Evolutionary conservation across 1,140 invertebrate species (phyloP).

Genomic region (Drosophila ohnishii): DNA sequence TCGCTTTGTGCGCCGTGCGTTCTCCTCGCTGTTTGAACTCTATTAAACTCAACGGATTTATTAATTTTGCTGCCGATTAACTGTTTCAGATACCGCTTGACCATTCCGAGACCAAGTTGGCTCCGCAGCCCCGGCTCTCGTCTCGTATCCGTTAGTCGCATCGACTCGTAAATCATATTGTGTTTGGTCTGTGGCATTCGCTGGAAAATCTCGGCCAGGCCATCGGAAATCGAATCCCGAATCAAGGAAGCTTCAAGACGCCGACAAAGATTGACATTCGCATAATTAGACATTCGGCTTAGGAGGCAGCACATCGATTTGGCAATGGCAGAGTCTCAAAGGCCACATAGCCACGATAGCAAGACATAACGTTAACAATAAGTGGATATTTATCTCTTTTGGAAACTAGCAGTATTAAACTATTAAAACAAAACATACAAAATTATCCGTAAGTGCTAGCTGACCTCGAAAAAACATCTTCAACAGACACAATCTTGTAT

Average conservation of each 20-base stretch:
- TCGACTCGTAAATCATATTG: constrained; percentile 73
- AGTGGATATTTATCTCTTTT: constrained; percentile 27
- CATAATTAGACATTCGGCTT: constrained; percentile 44
- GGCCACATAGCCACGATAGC: constrained; percentile 21
- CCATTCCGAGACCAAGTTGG: constrained; percentile 43
- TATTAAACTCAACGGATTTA: constrained; percentile 80
- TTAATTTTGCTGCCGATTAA: constrained; percentile 81
- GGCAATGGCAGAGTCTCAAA: constrained; percentile 52
- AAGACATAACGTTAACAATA: constrained; percentile 18
- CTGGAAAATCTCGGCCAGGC: constrained; percentile 40
- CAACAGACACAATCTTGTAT: too few species aligned
- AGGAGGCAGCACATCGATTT: constrained; percentile 10
- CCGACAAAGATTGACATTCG: constrained; percentile 57
- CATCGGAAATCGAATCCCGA: constrained; percentile 31
- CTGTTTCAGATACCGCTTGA: constrained; percentile 76
- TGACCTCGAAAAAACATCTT: too few species aligned
- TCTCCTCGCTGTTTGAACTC: constrained; percentile 72
- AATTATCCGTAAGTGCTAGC: too few species aligned
- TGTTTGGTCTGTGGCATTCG: constrained; percentile 46
- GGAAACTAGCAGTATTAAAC: not conserved
- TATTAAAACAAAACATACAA: too few species aligned
- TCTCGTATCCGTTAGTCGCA: constrained; percentile 67
- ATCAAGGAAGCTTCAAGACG: constrained; percentile 23
- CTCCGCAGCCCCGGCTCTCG: constrained; percentile 11
- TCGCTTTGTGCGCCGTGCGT: constrained; percentile 43